Conservation (phyloP, 2,888 invertebrate genomes). For the Stegophylla sp. region DNA sequence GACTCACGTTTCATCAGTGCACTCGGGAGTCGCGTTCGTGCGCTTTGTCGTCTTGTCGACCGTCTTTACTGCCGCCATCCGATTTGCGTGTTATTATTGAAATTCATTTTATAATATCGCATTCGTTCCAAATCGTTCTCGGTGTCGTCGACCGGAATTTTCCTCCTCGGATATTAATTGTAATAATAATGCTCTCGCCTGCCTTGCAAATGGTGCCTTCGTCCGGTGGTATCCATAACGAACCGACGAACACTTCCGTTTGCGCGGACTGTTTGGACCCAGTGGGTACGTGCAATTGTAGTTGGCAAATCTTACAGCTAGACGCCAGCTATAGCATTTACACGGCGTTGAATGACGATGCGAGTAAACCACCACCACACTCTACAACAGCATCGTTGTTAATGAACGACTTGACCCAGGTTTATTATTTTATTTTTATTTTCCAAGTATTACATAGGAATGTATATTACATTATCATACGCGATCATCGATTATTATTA, state of each 20-base stretch:
- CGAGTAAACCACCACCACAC: neutral
- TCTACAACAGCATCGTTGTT: neutral
- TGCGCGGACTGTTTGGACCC: conserved; percentile 34
- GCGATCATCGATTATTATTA: too few relatives aligned
- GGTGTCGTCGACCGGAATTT: neutral
- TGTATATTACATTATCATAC: neutral
- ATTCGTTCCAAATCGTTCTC: neutral
- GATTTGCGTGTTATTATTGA: neutral
- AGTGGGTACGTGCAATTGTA: neutral
- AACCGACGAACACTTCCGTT: neutral
- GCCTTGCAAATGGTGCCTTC: conserved; percentile 27
- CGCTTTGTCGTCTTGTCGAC: neutral
- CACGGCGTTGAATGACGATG: neutral
- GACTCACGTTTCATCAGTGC: too few relatives aligned
- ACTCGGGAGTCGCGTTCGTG: too few relatives aligned
- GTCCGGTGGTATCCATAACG: neutral
- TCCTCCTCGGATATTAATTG: too few relatives aligned
- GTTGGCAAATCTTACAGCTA: conserved; percentile 25
- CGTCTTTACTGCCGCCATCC: neutral
- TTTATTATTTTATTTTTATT: conserved; percentile 1
- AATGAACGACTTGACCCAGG: neutral
- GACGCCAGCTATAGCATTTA: conserved; percentile 43
- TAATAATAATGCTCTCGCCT: neutral
- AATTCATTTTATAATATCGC: too few relatives aligned
- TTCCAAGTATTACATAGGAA: neutral